phyloP scores from a whole-genome alignment of 2,797 vertebrate species.

The Synanceia verrucosa region DNA sequence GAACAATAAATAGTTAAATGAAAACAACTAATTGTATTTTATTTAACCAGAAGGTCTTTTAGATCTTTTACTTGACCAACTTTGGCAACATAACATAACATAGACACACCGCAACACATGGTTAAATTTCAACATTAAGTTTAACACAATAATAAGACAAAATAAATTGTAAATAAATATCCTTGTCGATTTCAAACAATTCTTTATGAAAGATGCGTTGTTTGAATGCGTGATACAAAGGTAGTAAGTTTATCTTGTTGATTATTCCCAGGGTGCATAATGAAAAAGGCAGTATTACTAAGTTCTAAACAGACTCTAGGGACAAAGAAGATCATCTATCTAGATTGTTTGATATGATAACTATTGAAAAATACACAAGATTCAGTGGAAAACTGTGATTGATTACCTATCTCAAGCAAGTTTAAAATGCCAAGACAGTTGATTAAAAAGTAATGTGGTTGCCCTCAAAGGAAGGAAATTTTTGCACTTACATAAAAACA shows the following conservation, averaged over 20 bases:
- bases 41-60: not conserved
- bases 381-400: not conserved
- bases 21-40: not conserved
- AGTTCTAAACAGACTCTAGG: constrained; percentile 1
- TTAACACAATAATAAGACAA: not conserved
- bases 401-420: not conserved
- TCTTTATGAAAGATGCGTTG: not conserved
- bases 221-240: constrained; percentile 10
- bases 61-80: not conserved
- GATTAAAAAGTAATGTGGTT: too few species aligned
- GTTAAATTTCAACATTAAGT: not conserved
- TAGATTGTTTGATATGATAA: not conserved
- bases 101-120: not conserved
- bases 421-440: not conserved
- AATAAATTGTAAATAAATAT: not conserved
- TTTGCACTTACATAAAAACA: too few species aligned
- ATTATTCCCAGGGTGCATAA: constrained; percentile 3
- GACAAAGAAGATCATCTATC: not conserved
- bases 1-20: not conserved
- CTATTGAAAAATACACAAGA: not conserved
- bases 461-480: too few species aligned
- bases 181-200: not conserved
- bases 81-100: not conserved
- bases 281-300: not conserved
- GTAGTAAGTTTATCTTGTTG: not conserved